These are phyloP conservation scores for Sciurus niger DNA, from an alignment of 2,113 vertebrate species.

Conservation along the genomic window DNA sequence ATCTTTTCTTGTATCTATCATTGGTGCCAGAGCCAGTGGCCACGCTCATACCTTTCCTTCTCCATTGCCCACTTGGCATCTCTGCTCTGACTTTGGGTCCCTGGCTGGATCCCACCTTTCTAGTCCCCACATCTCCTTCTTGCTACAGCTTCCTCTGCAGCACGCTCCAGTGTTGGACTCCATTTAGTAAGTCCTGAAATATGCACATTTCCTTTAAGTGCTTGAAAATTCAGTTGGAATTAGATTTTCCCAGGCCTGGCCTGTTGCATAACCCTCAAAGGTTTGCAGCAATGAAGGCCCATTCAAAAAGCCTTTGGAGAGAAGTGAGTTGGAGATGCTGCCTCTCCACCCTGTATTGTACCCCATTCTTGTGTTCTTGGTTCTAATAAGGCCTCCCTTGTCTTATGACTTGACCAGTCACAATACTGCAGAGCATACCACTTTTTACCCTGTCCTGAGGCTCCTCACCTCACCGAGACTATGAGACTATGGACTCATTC, in stretches of 20 bases:
- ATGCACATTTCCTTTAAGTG: background rate
- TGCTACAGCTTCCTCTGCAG: background rate
- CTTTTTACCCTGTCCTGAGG: background rate
- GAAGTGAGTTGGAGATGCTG: background rate
- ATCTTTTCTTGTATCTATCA: background rate
- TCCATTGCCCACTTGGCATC: background rate
- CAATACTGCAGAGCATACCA: background rate
- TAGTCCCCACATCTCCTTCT: background rate
- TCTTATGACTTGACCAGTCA: constrained; percentile 18
- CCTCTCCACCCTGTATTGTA: background rate
- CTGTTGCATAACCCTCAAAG: background rate
- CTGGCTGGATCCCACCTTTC: background rate
- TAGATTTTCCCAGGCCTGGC: background rate
- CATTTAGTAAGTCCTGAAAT: background rate
- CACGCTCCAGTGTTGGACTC: background rate
- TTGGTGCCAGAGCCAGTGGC: background rate
- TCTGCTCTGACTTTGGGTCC: background rate
- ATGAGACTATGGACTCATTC: background rate
- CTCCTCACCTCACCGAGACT: background rate
- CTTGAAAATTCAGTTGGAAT: background rate
- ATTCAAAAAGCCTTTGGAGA: background rate
- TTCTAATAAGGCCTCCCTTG: background rate
- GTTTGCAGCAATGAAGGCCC: background rate
- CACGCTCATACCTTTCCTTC: background rate
- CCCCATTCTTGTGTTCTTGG: background rate